Evolutionary conservation across 2,888 invertebrate species (phyloP).

Genomic region (Oscheius myriophilus): DNA sequence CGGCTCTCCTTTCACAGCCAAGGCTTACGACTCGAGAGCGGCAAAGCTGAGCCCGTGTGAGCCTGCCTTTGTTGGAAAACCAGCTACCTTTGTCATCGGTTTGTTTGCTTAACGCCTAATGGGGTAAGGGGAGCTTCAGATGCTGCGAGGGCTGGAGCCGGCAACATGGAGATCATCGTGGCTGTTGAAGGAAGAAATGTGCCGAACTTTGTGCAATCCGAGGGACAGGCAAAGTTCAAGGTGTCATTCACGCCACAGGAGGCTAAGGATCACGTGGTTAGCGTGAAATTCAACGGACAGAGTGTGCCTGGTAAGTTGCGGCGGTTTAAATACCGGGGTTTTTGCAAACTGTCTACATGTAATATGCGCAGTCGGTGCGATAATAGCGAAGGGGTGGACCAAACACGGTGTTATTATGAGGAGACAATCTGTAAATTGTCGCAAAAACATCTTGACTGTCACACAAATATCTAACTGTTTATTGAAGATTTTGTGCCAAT

Average conservation of each 20-base stretch:
- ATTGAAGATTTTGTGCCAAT: no score
- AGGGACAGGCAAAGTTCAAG: conserved; percentile 90
- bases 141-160: conserved; percentile 82
- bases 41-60: conserved; percentile 94
- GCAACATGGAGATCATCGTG: conserved; percentile 95
- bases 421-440: no score
- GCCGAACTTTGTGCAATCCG: conserved; percentile 89
- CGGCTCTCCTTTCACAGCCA: conserved; percentile 72
- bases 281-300: conserved; percentile 82
- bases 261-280: conserved; percentile 88
- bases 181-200: conserved; percentile 95
- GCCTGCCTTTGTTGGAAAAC: conserved; percentile 83
- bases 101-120: no score
- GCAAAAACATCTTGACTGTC: no score
- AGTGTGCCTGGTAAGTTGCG: conserved; percentile 64
- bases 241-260: conserved; percentile 96
- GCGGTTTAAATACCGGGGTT: no score
- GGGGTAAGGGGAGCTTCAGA: conserved; percentile 71
- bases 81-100: conserved; percentile 90
- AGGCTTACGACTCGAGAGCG: conserved; percentile 83
- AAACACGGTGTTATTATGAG: no score
- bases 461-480: no score
- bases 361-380: no score
- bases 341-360: no score
- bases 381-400: no score